A percentile compares a stretch with the other conserved stretches of the same genome.
Conservation (phyloP, 2,113 vertebrate genomes). For the Mola mola region DNA sequence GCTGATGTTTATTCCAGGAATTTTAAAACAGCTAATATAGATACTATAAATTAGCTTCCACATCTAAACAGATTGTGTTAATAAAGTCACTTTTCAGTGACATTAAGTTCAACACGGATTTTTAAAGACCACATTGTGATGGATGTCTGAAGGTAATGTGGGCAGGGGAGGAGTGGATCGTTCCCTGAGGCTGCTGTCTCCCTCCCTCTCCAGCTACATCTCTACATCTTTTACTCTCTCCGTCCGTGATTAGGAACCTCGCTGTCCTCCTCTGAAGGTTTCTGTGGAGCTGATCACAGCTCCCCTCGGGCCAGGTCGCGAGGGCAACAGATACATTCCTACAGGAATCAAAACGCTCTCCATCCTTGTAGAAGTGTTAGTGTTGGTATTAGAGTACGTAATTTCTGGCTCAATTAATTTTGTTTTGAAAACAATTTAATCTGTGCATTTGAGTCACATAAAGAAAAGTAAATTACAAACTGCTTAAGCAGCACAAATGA, state of each 20-base stretch:
- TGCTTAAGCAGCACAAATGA: no score
- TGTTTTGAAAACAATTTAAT: no score
- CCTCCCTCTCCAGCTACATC: neutral
- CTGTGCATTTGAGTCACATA: no score
- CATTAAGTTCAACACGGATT: no score
- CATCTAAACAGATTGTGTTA: constrained; percentile 13
- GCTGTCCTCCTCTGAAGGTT: constrained; percentile 48
- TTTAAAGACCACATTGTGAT: constrained; percentile 34
- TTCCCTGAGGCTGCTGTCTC: constrained; percentile 45
- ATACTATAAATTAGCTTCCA: constrained; percentile 1
- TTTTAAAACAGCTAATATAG: neutral
- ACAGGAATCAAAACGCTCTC: constrained; percentile 12
- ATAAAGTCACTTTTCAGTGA: no score
- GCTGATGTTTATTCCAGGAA: constrained; percentile 1
- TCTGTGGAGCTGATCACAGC: constrained; percentile 50
- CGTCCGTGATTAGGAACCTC: constrained; percentile 51
- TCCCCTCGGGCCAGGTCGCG: constrained; percentile 49
- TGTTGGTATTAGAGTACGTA: no score
- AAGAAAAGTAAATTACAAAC: no score
- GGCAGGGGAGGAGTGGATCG: constrained; percentile 43
- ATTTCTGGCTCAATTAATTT: no score
- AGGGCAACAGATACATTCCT: constrained; percentile 41
- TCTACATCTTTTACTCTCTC: constrained; percentile 13
- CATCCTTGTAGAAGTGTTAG: no score
- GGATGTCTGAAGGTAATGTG: constrained; percentile 31